A percentile compares a stretch with the other conserved stretches of the same genome.
Evolutionary conservation across 2,797 vertebrate species (phyloP).

Genomic region (Octomys mimax): DNA sequence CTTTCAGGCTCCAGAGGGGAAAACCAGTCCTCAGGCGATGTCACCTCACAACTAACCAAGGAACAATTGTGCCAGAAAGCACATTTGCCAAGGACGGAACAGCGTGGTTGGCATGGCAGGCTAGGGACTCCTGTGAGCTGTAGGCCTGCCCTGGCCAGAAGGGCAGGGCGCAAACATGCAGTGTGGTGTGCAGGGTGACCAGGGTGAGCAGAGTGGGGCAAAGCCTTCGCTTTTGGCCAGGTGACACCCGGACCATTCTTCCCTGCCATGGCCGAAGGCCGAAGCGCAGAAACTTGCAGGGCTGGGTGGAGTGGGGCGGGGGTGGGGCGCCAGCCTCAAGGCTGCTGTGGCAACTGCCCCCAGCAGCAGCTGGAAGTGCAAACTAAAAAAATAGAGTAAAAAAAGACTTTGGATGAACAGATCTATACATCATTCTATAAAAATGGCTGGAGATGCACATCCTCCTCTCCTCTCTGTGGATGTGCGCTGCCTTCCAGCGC

Average conservation of each 20-base stretch:
- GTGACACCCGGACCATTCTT: not conserved
- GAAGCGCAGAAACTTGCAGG: not conserved
- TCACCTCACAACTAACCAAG: not conserved
- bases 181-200: fast-evolving
- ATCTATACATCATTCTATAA: not conserved
- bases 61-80: fast-evolving
- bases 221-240: not conserved
- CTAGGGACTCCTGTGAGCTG: not conserved
- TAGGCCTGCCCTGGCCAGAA: not conserved
- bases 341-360: not conserved
- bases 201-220: not conserved
- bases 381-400: too few relatives aligned
- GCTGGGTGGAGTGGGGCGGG: fast-evolving
- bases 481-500: not conserved
- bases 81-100: fast-evolving
- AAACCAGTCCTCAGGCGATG: fast-evolving
- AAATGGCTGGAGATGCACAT: not conserved
- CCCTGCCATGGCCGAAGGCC: not conserved
- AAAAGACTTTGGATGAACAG: too few relatives aligned
- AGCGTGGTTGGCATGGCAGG: not conserved
- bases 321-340: fast-evolving
- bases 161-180: fast-evolving
- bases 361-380: not conserved
- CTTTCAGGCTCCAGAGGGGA: not conserved
- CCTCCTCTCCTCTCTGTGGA: not conserved